Evolutionary conservation across 2,888 invertebrate species (phyloP), one percentile per base, ranked within the genome.

Genomic region (Physocephala rufipes): DNA sequence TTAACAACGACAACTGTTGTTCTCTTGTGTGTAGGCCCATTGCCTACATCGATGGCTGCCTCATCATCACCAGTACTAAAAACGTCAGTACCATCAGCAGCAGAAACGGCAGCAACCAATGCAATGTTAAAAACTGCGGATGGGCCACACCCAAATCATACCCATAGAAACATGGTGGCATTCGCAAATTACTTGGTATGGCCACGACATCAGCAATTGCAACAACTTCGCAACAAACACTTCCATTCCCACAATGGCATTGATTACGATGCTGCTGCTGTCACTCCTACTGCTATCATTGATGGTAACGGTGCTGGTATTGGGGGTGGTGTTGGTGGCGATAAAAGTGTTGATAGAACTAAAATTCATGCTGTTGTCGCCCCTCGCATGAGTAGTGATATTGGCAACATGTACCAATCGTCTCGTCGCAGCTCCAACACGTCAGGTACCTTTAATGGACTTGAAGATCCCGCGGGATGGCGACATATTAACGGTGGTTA

Each of bases 401-500:
- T 28, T 21, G 67, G 73, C 12, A 75, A 79, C 47, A 55, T 36
- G 36, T 36, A 36, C 36, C 36, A 36, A 36, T 36, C 36, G 36
- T 9, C 36, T 7, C 36, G 36, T 19, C 15, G 71, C 76, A 36
- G 70, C 76, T 30, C 49, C 67, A 61, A 55, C 78, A 75, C 73
- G 71, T 75, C 73, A 71, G 70, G 73, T 55, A 63, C 70, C 21
- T 76, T 84, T 78, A 84, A 83, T 81, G 79, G 82, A 68, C 80
- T 82, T 73, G 75, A 80, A 75, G 79, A 78, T 78, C 79, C 81
- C 75, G 78, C 79, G 76, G 79, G 80, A 66, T 76, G 79, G 75
- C 82, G 80, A 45, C 84, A 79, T 77, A 80, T 83, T 77, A 78
- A 77, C 78, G 78, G 78, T 74, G 79, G 82, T 71, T 82, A 81